A percentile compares a stretch with the other conserved stretches of the same genome.
Conservation (phyloP, 2,888 invertebrate genomes). For the Agonopterix subpropinquella region DNA sequence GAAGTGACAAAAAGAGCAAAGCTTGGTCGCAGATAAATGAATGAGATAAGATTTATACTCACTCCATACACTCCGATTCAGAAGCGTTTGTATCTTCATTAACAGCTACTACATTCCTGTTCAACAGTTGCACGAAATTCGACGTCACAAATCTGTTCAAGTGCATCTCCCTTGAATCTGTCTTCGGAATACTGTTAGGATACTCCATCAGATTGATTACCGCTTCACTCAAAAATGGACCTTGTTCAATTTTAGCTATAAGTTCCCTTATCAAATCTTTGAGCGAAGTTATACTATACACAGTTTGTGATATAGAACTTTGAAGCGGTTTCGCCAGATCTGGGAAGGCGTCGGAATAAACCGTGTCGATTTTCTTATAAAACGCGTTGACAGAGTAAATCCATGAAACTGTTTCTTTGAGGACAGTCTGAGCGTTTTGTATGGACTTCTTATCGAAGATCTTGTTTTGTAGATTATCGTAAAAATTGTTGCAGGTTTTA, state of each 20-base stretch:
- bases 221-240: constrained; percentile 30
- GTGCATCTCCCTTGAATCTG: constrained; percentile 34
- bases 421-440: constrained; percentile 34
- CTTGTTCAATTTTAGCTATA: constrained; percentile 45
- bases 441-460: constrained; percentile 19
- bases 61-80: constrained; percentile 69
- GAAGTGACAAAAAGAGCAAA: too few species aligned
- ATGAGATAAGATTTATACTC: constrained; percentile 22
- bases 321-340: constrained; percentile 86
- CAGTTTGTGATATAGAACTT: constrained; percentile 79
- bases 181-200: constrained; percentile 46
- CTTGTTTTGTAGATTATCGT: constrained; percentile 22
- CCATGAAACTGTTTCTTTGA: constrained; percentile 68
- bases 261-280: constrained; percentile 70
- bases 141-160: constrained; percentile 62
- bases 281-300: constrained; percentile 77
- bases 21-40: too few species aligned
- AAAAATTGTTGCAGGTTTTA: constrained; percentile 28
- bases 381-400: constrained; percentile 73
- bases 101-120: constrained; percentile 25
- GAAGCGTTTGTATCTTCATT: constrained; percentile 28
- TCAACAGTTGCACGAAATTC: constrained; percentile 47
- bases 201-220: constrained; percentile 69
- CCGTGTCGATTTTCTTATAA: constrained; percentile 67
- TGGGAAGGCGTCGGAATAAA: constrained; percentile 81